Evolutionary conservation across 1,140 invertebrate genomes (phyloP).

Genomic region (Pseudomyrmex cubaensis): DNA sequence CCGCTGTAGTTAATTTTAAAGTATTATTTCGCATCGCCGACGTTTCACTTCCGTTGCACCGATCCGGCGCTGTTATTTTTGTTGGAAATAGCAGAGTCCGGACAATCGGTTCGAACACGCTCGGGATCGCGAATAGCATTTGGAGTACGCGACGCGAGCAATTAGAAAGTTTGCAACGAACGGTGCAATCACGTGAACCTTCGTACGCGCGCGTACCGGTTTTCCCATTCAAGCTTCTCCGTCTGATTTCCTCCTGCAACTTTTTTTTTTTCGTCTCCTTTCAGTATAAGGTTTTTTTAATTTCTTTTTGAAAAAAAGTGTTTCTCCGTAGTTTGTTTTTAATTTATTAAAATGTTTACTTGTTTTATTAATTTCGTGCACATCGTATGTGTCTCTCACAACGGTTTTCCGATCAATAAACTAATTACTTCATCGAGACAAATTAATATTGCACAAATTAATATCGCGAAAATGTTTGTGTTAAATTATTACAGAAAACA

Average conservation of each 20-base stretch:
- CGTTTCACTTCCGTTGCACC: conserved; percentile 37
- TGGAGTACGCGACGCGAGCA: not conserved
- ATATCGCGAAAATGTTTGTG: not conserved
- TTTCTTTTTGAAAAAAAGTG: not conserved
- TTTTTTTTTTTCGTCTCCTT: not conserved
- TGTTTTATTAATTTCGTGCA: not conserved
- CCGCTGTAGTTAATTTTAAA: not conserved
- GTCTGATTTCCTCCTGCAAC: not conserved
- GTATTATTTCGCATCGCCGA: conserved; percentile 40
- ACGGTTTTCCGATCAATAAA: too few species aligned
- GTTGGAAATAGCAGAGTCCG: conserved; percentile 22
- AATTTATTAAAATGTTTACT: not conserved
- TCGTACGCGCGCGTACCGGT: conserved; percentile 27
- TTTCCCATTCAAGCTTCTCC: conserved; percentile 31
- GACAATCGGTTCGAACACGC: not conserved
- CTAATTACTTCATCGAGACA: too few species aligned
- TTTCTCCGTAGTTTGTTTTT: not conserved
- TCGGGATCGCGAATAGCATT: conserved; percentile 28
- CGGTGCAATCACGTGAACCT: conserved; percentile 36
- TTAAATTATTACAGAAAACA: not conserved
- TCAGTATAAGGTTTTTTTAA: not conserved
- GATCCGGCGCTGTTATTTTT: conserved; percentile 11
- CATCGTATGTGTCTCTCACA: too few species aligned
- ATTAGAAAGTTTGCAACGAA: conserved; percentile 46
- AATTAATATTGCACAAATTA: not conserved